A percentile compares a stretch with the other conserved stretches of the same genome.
Evolutionary conservation across 2,888 invertebrate genomes (phyloP).

Genomic region (Hemistola chrysoprasaria): DNA sequence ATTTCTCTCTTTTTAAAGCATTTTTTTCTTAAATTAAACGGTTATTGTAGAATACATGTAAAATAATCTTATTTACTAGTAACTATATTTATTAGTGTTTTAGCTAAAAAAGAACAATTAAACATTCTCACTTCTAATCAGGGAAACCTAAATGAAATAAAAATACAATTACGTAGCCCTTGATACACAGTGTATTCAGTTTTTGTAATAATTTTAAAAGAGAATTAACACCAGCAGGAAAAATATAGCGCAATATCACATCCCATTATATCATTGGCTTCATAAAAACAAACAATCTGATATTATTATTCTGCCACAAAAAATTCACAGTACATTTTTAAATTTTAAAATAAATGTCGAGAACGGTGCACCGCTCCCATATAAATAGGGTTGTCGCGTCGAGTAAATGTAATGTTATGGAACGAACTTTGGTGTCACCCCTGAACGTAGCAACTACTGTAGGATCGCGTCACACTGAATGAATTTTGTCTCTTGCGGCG

Average conservation of each 20-base stretch:
- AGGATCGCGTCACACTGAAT: constrained; percentile 1
- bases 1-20: constrained; percentile 20
- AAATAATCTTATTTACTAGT: no score
- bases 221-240: neutral
- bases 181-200: constrained; percentile 3
- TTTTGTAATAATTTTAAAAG: neutral
- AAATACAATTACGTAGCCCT: no score
- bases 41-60: no score
- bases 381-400: constrained; percentile 31
- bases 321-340: constrained; percentile 35
- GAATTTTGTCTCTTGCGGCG: constrained; percentile 8
- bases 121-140: no score
- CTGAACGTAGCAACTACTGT: constrained; percentile 6
- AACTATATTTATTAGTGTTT: no score
- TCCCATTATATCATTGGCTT: constrained; percentile 6
- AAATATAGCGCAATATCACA: constrained; percentile 1
- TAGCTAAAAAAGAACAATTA: no score
- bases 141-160: no score
- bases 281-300: constrained; percentile 10
- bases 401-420: constrained; percentile 27
- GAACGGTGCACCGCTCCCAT: constrained; percentile 19
- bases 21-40: constrained; percentile 8
- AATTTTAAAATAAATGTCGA: constrained; percentile 26
- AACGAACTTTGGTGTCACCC: constrained; percentile 27
- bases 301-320: constrained; percentile 17